These are phyloP conservation scores for Apamea epomidion DNA, from an alignment of 2,888 invertebrate genomes.

Conservation along the genomic window DNA sequence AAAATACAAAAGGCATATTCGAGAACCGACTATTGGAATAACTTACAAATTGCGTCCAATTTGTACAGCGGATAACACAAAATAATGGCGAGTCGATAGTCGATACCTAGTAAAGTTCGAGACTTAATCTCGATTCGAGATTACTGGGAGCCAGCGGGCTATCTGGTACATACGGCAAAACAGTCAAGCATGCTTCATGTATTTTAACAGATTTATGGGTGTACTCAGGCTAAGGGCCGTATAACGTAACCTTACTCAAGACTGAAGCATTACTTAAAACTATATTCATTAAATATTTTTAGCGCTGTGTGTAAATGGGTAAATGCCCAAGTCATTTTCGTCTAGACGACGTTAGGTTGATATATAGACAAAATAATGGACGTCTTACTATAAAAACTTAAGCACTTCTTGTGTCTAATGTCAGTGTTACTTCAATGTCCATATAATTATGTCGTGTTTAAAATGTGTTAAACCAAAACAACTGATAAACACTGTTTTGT, in stretches of 20 bases:
- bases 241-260: background rate
- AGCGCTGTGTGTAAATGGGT: background rate
- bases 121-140: conserved; percentile 85
- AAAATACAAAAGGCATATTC: conserved; percentile 52
- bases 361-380: background rate
- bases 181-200: background rate
- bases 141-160: conserved; percentile 73
- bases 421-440: too few relatives aligned
- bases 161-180: conserved; percentile 44
- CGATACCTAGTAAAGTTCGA: conserved; percentile 83
- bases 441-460: too few relatives aligned
- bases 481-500: too few relatives aligned
- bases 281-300: background rate
- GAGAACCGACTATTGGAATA: conserved; percentile 61
- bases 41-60: conserved; percentile 73
- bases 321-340: background rate
- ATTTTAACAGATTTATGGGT: background rate
- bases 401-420: too few relatives aligned
- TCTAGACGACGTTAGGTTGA: background rate
- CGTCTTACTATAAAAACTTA: too few relatives aligned
- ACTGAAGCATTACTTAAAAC: background rate
- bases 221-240: background rate
- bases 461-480: too few relatives aligned
- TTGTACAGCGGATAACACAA: conserved; percentile 73
- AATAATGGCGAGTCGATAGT: conserved; percentile 81